Evolutionary conservation across 2,888 invertebrate species (phyloP).

Genomic region (Oligia latruncula): DNA sequence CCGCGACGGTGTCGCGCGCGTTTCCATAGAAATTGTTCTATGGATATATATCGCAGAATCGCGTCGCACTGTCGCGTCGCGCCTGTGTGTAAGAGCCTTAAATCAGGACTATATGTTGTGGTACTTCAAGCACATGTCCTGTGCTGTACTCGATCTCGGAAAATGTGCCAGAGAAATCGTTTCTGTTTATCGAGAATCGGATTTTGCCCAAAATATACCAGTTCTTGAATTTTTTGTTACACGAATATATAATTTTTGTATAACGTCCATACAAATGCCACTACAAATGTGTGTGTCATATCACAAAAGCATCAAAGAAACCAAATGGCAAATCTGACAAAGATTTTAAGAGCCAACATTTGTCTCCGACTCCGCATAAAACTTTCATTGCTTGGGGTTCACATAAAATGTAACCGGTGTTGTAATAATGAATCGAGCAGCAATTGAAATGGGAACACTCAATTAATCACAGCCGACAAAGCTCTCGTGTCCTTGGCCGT

Average conservation of each 20-base stretch:
- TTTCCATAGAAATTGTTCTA: too few relatives aligned
- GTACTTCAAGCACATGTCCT: slow-evolving; percentile 3
- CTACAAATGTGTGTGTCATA: neutral
- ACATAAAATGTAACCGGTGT: slow-evolving; percentile 60
- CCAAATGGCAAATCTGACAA: slow-evolving; percentile 31
- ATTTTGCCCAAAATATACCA: neutral
- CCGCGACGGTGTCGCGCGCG: too few relatives aligned
- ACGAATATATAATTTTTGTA: neutral
- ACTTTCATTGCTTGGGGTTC: slow-evolving; percentile 58
- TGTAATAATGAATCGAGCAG: slow-evolving; percentile 67
- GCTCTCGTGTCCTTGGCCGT: slow-evolving; percentile 77
- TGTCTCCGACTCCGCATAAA: slow-evolving; percentile 35
- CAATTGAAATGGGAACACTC: slow-evolving; percentile 70
- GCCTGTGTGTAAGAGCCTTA: too few relatives aligned
- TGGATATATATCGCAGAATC: too few relatives aligned
- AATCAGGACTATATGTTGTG: slow-evolving; percentile 9
- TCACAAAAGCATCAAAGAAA: slow-evolving; percentile 4
- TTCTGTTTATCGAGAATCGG: neutral
- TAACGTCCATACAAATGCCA: neutral
- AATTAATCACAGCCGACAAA: slow-evolving; percentile 72
- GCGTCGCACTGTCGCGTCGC: too few relatives aligned
- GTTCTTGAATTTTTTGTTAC: neutral
- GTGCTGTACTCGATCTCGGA: neutral
- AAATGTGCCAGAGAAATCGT: neutral
- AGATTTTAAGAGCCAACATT: slow-evolving; percentile 36